These are phyloP conservation scores for Intellagama lesueurii DNA, from an alignment of 2,797 vertebrate genomes.

Conservation along the genomic window DNA sequence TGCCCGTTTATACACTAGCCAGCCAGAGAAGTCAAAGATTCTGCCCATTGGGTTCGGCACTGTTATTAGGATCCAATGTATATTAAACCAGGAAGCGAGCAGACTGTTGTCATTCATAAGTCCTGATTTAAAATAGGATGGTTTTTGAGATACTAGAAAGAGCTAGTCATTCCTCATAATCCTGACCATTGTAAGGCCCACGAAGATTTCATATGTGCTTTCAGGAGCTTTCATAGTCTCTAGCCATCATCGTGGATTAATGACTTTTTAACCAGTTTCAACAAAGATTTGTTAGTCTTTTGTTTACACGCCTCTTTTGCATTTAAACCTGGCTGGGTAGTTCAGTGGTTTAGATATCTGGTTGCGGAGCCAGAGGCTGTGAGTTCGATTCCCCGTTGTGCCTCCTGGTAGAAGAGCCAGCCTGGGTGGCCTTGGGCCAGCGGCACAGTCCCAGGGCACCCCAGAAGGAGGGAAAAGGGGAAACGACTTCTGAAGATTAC, in stretches of 20 bases:
- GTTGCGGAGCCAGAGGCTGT: no score
- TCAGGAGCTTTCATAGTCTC: background rate
- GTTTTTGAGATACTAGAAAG: background rate
- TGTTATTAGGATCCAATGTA: background rate
- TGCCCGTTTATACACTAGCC: background rate
- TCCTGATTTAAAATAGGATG: background rate
- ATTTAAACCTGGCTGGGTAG: background rate
- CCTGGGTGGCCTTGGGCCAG: no score
- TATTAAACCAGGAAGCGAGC: background rate
- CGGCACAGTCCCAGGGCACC: no score
- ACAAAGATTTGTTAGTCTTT: constrained; percentile 13
- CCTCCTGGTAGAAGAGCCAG: no score
- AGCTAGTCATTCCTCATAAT: no score
- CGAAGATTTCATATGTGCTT: background rate
- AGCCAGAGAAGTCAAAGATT: no score
- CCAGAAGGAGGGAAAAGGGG: no score
- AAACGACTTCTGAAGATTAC: no score
- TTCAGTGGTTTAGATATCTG: no score
- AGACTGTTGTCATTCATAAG: background rate
- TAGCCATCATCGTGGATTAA: background rate
- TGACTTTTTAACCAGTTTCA: background rate
- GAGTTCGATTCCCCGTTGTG: no score
- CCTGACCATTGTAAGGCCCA: background rate
- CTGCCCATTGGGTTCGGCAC: background rate
- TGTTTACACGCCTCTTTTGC: constrained; percentile 55